A percentile compares a stretch with the other conserved stretches of the same genome.
Evolutionary conservation across 2,888 invertebrate genomes (phyloP).

Genomic region (Scaptomyza tumidula): DNA sequence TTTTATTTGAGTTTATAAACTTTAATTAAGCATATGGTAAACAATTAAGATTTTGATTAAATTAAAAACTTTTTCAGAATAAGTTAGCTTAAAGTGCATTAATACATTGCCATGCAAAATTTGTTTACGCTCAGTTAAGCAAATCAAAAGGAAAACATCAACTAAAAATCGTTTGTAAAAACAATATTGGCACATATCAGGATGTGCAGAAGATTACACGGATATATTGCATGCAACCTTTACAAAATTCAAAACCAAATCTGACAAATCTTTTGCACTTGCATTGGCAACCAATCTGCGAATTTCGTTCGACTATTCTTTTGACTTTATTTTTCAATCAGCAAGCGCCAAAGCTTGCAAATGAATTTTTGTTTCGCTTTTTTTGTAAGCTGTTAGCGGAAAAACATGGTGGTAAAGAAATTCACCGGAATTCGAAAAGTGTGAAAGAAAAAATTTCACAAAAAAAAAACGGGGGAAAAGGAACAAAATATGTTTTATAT

Average conservation of each 20-base stretch:
- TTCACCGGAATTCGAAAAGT: background rate
- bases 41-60: no score
- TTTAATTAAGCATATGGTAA: no score
- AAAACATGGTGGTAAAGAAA: background rate
- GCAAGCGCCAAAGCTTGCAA: background rate
- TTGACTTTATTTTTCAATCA: background rate
- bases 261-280: background rate
- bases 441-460: background rate
- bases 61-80: no score
- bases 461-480: no score
- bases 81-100: no score
- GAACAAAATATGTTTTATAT: background rate
- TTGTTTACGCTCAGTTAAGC: no score
- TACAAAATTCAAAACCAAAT: background rate
- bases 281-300: background rate
- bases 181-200: background rate
- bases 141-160: background rate
- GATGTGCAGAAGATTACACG: background rate
- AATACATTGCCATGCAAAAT: no score
- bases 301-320: background rate
- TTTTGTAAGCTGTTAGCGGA: background rate
- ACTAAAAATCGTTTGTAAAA: background rate
- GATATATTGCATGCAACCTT: conserved; percentile 1
- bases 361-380: background rate
- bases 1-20: no score